phyloP scores from a whole-genome alignment of 1,140 invertebrate species.

The Hyles vespertilio region DNA sequence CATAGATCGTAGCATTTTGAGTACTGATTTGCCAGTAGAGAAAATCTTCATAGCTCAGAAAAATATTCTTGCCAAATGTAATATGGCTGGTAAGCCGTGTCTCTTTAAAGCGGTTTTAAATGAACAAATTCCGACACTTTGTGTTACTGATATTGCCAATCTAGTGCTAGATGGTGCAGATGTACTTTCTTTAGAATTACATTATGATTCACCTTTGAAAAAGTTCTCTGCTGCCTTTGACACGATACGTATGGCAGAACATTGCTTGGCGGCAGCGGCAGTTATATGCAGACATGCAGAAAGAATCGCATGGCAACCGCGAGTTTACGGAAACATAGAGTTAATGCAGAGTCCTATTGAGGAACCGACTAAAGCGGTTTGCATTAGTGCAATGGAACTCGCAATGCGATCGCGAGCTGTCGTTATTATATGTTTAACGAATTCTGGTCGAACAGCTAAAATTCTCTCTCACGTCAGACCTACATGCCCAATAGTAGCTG shows the following conservation, averaged over 20 bases:
- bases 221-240: slow-evolving; percentile 69
- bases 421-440: slow-evolving; percentile 84
- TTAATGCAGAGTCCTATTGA: slow-evolving; percentile 51
- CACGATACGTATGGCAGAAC: slow-evolving; percentile 59
- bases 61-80: slow-evolving; percentile 81
- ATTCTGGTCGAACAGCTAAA: slow-evolving; percentile 82
- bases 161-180: slow-evolving; percentile 82
- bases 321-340: slow-evolving; percentile 51
- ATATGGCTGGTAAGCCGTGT: slow-evolving; percentile 76
- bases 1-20: slow-evolving; percentile 81
- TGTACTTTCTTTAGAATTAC: slow-evolving; percentile 77
- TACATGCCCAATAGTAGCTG: slow-evolving; percentile 83
- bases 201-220: slow-evolving; percentile 79
- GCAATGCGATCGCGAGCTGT: slow-evolving; percentile 80
- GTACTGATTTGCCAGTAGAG: slow-evolving; percentile 84
- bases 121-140: slow-evolving; percentile 77
- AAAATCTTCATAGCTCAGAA: slow-evolving; percentile 88
- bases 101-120: slow-evolving; percentile 81
- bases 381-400: slow-evolving; percentile 86
- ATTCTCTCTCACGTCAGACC: slow-evolving; percentile 83
- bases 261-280: slow-evolving; percentile 80
- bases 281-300: slow-evolving; percentile 80
- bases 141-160: slow-evolving; percentile 80
- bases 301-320: slow-evolving; percentile 76
- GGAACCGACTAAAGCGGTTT: slow-evolving; percentile 83